Percentiles rank a stretch among this genome's conserved stretches.
Conservation (phyloP, 2,113 vertebrate genomes). For the Petroica traversi region DNA sequence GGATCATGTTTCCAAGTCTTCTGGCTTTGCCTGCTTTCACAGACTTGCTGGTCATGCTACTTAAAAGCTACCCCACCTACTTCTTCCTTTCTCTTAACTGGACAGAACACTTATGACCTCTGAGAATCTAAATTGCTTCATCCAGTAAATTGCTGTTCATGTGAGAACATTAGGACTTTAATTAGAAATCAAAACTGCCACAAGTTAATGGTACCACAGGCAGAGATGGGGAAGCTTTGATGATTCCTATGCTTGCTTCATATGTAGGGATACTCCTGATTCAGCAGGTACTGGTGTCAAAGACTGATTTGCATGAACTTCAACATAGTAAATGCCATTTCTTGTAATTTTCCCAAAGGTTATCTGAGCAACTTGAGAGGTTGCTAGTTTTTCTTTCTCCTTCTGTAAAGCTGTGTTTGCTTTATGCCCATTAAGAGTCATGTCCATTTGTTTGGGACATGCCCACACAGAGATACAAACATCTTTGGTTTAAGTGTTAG, state of each 20-base stretch:
- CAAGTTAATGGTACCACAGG: neutral
- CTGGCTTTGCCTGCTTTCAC: neutral
- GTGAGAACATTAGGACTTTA: neutral
- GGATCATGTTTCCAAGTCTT: neutral
- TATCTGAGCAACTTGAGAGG: neutral
- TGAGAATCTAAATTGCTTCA: neutral
- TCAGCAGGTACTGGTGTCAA: neutral
- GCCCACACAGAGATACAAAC: neutral
- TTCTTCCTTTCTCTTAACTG: neutral
- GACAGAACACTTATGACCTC: neutral
- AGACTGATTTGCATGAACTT: neutral
- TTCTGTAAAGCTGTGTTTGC: neutral
- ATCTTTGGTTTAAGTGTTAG: neutral
- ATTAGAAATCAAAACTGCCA: constrained; percentile 15
- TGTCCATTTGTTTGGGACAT: neutral
- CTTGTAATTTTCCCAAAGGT: neutral
- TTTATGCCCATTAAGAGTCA: neutral
- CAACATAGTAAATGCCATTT: neutral
- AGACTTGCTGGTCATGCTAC: neutral
- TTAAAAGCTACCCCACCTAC: neutral
- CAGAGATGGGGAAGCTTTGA: neutral
- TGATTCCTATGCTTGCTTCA: neutral
- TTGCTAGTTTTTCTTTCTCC: neutral
- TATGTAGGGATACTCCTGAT: neutral
- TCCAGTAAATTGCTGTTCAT: neutral